Conservation (phyloP, 2,888 invertebrate species). For the Chrysolina americana region DNA sequence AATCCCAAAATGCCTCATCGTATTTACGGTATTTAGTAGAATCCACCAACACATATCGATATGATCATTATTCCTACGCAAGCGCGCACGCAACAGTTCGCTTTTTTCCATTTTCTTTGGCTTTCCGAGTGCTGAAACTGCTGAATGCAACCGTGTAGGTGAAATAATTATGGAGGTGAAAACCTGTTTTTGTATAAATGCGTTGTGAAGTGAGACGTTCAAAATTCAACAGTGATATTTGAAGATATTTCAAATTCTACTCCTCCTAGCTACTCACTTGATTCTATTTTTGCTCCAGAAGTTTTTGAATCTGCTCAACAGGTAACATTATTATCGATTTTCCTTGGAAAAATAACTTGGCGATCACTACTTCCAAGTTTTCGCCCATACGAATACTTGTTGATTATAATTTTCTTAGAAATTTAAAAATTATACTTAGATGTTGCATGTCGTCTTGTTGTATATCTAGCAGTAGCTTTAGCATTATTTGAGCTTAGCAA, state of each 20-base stretch:
- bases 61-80: constrained; percentile 8
- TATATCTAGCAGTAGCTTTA: no score
- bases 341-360: not conserved
- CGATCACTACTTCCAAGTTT: not conserved
- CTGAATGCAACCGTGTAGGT: not conserved
- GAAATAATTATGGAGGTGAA: not conserved
- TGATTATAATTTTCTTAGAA: not conserved
- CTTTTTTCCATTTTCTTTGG: not conserved
- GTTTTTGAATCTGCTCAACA: constrained; percentile 15
- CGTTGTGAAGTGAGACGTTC: not conserved
- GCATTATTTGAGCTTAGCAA: no score
- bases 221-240: not conserved
- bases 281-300: not conserved
- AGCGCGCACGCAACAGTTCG: not conserved
- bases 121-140: not conserved
- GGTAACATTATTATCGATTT: constrained; percentile 1
- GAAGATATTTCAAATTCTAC: not conserved
- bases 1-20: not conserved
- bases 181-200: not conserved
- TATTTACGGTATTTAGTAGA: not conserved
- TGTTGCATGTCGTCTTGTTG: no score
- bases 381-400: not conserved
- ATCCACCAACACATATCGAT: not conserved
- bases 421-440: no score
- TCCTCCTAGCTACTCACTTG: not conserved